phyloP scores from a whole-genome alignment of 2,888 invertebrate species.

The Agrotis clavis region DNA sequence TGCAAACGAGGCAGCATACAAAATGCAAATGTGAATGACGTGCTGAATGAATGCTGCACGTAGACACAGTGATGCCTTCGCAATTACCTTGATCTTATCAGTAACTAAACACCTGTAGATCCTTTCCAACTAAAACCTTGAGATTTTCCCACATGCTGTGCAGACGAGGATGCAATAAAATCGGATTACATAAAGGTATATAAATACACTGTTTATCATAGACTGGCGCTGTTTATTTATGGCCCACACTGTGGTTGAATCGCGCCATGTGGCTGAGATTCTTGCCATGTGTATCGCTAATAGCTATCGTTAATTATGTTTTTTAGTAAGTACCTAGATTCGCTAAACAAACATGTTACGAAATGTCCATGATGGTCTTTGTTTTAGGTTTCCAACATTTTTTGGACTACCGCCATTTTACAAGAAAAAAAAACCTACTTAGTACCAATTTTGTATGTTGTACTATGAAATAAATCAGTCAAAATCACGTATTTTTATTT shows the following conservation, averaged over 20 bases:
- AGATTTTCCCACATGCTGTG: constrained; percentile 23
- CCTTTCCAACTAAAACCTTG: constrained; percentile 51
- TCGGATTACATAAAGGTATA: constrained; percentile 34
- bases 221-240: constrained; percentile 31
- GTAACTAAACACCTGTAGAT: constrained; percentile 12
- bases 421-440: too few species aligned
- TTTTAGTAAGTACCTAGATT: background rate
- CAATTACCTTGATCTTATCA: background rate
- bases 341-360: too few species aligned
- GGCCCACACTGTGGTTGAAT: constrained; percentile 13
- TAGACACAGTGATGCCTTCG: background rate
- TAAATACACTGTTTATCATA: constrained; percentile 49
- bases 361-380: too few species aligned
- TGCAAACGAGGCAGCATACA: background rate
- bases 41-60: too few species aligned
- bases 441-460: too few species aligned
- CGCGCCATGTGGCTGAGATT: constrained; percentile 45
- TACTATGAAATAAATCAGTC: too few species aligned
- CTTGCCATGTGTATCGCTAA: constrained; percentile 23
- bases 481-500: too few species aligned
- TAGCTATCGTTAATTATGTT: background rate
- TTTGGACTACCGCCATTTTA: too few species aligned
- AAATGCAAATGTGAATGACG: background rate
- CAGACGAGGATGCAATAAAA: constrained; percentile 33
- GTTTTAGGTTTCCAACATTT: too few species aligned